Conservation (phyloP, 2,888 invertebrate genomes). For the Carabus problematicus region DNA sequence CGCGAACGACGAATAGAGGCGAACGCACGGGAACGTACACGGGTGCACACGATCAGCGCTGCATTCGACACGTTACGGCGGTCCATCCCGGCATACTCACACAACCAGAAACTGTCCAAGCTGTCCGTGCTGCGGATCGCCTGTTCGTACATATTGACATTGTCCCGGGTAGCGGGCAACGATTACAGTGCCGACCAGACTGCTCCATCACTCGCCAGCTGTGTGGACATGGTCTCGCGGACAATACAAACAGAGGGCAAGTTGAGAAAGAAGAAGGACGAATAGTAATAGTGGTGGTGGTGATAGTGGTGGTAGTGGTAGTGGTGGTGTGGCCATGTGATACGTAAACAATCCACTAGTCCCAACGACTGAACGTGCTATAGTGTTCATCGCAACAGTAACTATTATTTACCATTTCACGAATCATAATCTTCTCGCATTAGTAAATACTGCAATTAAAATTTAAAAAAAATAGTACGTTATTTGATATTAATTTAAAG, state of each 20-base stretch:
- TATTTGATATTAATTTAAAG: too few relatives aligned
- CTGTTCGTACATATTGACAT: conserved; percentile 89
- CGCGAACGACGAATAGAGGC: conserved; percentile 92
- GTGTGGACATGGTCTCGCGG: conserved; percentile 86
- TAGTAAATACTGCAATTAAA: too few relatives aligned
- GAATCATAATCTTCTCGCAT: too few relatives aligned
- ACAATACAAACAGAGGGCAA: conserved; percentile 94
- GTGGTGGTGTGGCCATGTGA: too few relatives aligned
- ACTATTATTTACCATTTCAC: too few relatives aligned
- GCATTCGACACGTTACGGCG: conserved; percentile 89
- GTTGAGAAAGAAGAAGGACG: conserved; percentile 84
- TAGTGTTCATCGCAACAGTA: too few relatives aligned
- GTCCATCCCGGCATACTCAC: conserved; percentile 89
- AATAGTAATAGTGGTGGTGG: too few relatives aligned
- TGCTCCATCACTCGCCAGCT: conserved; percentile 71
- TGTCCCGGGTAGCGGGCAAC: conserved; percentile 78
- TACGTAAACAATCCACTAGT: too few relatives aligned
- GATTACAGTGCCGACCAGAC: conserved; percentile 70
- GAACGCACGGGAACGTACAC: conserved; percentile 89
- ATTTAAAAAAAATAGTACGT: too few relatives aligned
- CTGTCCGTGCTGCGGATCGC: conserved; percentile 91
- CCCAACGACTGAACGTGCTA: too few relatives aligned
- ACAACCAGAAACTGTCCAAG: conserved; percentile 93
- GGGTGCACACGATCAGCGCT: conserved; percentile 95
- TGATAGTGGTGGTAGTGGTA: too few relatives aligned